phyloP scores from a whole-genome alignment of 2,113 vertebrate species.

The Erythrocercus mccallii region DNA sequence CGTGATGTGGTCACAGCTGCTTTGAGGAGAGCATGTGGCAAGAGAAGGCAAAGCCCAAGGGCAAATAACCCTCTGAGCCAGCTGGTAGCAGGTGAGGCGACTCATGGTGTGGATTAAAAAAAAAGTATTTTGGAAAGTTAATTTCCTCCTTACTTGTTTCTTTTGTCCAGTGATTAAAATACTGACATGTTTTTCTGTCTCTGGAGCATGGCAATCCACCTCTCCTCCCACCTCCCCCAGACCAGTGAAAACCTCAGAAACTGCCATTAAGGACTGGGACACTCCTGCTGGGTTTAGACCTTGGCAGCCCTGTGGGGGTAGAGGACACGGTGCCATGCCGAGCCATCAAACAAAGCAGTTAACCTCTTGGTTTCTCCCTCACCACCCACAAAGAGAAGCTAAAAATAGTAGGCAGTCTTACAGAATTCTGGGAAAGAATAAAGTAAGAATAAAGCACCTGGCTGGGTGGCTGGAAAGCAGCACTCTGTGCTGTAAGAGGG shows the following conservation, averaged over 20 bases:
- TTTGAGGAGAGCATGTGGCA: not conserved
- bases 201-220: not conserved
- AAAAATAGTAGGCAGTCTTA: not conserved
- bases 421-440: not conserved
- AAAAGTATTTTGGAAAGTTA: constrained; percentile 16
- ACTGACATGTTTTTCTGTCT: not conserved
- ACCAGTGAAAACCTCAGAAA: not conserved
- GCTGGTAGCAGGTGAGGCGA: not conserved
- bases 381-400: not conserved
- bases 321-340: not conserved
- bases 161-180: constrained; percentile 10
- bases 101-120: not conserved
- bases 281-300: not conserved
- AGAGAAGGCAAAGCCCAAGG: not conserved
- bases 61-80: not conserved
- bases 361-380: constrained; percentile 24
- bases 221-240: not conserved
- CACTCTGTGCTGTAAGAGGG: not conserved
- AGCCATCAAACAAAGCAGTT: not conserved
- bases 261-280: not conserved
- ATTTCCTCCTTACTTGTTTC: constrained; percentile 35
- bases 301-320: not conserved
- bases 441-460: not conserved
- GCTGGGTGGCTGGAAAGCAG: not conserved
- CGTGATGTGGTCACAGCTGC: not conserved